These are phyloP conservation scores for Istiophorus platypterus DNA, from an alignment of 2,113 vertebrate species.

Conservation along the genomic window DNA sequence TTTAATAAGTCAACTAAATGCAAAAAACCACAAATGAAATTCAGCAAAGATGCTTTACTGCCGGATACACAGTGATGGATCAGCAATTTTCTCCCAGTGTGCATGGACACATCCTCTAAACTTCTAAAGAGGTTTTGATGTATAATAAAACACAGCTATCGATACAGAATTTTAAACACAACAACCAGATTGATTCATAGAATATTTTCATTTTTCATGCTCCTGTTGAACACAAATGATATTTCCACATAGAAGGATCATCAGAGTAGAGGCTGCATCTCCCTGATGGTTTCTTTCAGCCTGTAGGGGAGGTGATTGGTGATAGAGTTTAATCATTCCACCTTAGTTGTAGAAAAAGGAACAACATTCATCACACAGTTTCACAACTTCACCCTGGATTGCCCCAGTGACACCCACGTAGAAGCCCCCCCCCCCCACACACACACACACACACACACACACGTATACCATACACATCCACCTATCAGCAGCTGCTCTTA, in stretches of 20 bases:
- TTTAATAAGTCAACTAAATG: not conserved
- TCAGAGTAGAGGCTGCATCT: constrained; percentile 17
- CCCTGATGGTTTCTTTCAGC: constrained; percentile 41
- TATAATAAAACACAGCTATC: constrained; percentile 30
- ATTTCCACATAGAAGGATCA: not conserved
- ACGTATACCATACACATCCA: too few relatives aligned
- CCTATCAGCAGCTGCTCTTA: constrained; percentile 16
- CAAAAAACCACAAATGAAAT: constrained; percentile 29
- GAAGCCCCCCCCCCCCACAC: not conserved
- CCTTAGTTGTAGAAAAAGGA: constrained; percentile 35
- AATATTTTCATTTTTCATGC: not conserved
- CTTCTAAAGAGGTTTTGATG: constrained; percentile 33
- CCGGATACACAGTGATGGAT: constrained; percentile 22
- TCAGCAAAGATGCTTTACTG: constrained; percentile 27
- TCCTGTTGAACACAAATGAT: not conserved
- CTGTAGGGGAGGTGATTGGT: constrained; percentile 50
- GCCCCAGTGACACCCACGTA: not conserved
- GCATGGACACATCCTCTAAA: not conserved
- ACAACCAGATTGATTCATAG: not conserved
- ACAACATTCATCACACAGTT: constrained; percentile 65
- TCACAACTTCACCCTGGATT: constrained; percentile 47
- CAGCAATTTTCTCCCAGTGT: constrained; percentile 40
- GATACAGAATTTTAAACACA: not conserved
- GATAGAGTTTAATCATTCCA: constrained; percentile 56
- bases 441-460: not conserved